These are phyloP conservation scores for Mizuhopecten yessoensis DNA, from an alignment of 1,140 invertebrate species.

Conservation along the genomic window DNA sequence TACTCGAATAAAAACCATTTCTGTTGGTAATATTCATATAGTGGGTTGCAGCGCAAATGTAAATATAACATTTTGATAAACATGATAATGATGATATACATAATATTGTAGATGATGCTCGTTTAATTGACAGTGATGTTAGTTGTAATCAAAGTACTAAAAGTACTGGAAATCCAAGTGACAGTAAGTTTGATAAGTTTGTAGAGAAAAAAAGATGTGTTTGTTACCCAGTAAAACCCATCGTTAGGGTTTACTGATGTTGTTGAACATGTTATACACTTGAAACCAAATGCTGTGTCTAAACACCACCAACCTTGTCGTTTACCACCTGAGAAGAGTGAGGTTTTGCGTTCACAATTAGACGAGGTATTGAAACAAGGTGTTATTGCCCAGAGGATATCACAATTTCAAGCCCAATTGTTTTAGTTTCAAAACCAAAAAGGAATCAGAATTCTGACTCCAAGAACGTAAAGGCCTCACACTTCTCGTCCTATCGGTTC, in stretches of 20 bases:
- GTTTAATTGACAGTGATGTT: too few relatives aligned
- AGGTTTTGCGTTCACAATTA: slow-evolving; percentile 43
- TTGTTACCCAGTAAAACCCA: slow-evolving; percentile 47
- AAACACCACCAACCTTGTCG: slow-evolving; percentile 54
- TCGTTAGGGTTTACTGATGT: not conserved
- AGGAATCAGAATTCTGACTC: not conserved
- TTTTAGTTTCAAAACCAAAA: slow-evolving; percentile 32
- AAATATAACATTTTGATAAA: too few relatives aligned
- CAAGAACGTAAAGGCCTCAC: not conserved
- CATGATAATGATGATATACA: too few relatives aligned
- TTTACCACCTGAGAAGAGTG: slow-evolving; percentile 50
- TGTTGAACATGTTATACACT: slow-evolving; percentile 50
- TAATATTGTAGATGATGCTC: too few relatives aligned
- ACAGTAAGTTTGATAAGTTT: too few relatives aligned
- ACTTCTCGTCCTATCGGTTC: not conserved
- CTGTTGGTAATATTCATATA: too few relatives aligned
- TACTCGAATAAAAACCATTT: too few relatives aligned
- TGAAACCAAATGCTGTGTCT: slow-evolving; percentile 49
- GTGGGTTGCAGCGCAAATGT: too few relatives aligned
- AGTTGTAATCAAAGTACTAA: too few relatives aligned
- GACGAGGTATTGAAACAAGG: slow-evolving; percentile 46
- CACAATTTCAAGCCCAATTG: slow-evolving; percentile 45
- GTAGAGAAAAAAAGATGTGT: slow-evolving; percentile 41
- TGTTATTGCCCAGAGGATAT: slow-evolving; percentile 47
- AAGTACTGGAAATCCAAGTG: too few relatives aligned